phyloP scores from a whole-genome alignment of 2,113 vertebrate species.

The Sakesphorus luctuosus region DNA sequence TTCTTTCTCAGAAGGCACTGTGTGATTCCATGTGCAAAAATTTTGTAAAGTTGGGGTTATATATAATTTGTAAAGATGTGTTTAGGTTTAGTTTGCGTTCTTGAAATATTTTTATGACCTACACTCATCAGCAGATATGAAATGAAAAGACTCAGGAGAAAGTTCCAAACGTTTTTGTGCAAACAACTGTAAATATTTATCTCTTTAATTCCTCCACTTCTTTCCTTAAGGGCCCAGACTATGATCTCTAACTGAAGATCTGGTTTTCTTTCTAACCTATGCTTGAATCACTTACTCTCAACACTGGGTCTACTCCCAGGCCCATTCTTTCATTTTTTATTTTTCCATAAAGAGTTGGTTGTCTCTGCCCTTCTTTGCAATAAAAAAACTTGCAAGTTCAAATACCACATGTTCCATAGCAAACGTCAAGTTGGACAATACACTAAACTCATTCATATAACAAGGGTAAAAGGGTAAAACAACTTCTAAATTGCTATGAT shows the following conservation, averaged over 20 bases:
- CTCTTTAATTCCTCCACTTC: neutral
- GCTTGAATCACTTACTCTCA: neutral
- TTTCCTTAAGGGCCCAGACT: neutral
- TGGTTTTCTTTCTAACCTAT: neutral
- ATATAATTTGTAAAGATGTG: neutral
- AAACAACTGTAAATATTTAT: neutral
- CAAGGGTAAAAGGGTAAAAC: constrained; percentile 68
- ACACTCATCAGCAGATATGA: neutral
- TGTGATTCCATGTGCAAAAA: neutral
- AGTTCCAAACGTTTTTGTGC: neutral
- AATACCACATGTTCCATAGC: neutral
- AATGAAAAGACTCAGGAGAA: neutral
- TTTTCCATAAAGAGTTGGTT: neutral
- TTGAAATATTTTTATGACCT: neutral
- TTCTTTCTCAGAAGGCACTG: neutral
- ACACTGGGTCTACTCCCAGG: neutral
- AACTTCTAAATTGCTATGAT: constrained; percentile 64
- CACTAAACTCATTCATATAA: constrained; percentile 21
- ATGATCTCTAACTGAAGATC: neutral
- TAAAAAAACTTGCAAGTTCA: neutral
- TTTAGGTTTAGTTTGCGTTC: neutral
- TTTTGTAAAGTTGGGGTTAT: neutral
- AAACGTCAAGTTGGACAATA: neutral
- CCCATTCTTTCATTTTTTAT: neutral
- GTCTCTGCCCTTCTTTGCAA: neutral